These are phyloP conservation scores for Solenopsis fugax DNA, from an alignment of 1,140 invertebrate species.

Conservation along the genomic window DNA sequence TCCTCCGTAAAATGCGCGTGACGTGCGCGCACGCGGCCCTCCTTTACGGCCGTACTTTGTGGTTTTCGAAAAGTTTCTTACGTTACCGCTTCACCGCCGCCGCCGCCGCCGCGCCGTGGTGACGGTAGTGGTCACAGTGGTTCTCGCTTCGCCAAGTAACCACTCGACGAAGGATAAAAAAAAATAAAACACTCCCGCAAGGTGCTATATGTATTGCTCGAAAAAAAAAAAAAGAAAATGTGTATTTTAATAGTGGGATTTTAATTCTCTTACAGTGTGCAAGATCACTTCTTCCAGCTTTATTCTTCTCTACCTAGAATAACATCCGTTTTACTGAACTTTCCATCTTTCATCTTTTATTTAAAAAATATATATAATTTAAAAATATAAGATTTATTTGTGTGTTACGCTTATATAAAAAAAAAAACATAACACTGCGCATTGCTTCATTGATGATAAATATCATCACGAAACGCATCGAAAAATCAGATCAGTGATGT, in stretches of 20 bases:
- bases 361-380: too few species aligned
- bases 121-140: constrained; percentile 39
- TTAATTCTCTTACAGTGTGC: background rate
- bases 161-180: background rate
- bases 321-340: background rate
- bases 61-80: constrained; percentile 83
- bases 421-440: too few species aligned
- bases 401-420: too few species aligned
- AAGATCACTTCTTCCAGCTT: background rate
- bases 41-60: constrained; percentile 82
- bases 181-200: constrained; percentile 6
- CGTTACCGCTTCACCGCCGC: constrained; percentile 49
- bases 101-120: background rate
- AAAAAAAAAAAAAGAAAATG: background rate
- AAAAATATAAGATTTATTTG: too few species aligned
- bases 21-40: constrained; percentile 71
- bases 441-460: background rate
- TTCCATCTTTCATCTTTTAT: too few species aligned
- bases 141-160: constrained; percentile 44
- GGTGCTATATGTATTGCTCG: background rate
- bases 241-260: background rate
- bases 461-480: background rate
- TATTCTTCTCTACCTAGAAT: background rate
- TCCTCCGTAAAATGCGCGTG: constrained; percentile 54
- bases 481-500: background rate